Evolutionary conservation across 2,888 invertebrate genomes (phyloP).

Genomic region (Caenorhabditis afra): DNA sequence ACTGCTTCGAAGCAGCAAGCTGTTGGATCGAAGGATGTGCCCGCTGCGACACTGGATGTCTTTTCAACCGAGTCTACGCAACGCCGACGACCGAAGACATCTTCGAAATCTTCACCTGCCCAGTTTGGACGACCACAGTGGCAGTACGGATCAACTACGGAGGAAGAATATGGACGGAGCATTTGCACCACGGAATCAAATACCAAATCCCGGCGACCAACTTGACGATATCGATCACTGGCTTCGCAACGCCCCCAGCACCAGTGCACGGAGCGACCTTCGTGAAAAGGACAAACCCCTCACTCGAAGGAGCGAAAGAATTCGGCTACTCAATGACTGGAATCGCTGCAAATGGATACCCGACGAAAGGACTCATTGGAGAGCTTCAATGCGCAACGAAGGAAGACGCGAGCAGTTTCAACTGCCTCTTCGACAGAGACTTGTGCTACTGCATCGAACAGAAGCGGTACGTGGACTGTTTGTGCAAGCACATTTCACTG

Average conservation of each 20-base stretch:
- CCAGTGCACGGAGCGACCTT: constrained; percentile 10
- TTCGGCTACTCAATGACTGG: no score
- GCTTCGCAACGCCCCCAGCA: not conserved
- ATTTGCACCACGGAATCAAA: not conserved
- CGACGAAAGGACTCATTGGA: not conserved
- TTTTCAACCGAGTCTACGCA: constrained; percentile 43
- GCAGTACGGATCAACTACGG: not conserved
- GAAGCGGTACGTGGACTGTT: not conserved
- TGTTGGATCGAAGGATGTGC: constrained; percentile 30
- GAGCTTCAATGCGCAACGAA: not conserved
- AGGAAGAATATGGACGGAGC: not conserved
- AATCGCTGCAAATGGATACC: not conserved
- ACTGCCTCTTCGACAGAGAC: not conserved
- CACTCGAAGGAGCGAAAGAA: no score
- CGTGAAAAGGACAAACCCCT: not conserved
- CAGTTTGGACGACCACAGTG: constrained; percentile 18
- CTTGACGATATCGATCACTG: constrained; percentile 8
- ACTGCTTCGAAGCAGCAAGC: constrained; percentile 21
- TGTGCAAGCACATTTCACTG: not conserved
- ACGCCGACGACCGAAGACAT: constrained; percentile 16
- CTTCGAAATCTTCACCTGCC: constrained; percentile 22
- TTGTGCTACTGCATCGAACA: not conserved
- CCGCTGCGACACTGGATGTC: constrained; percentile 24
- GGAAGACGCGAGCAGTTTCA: not conserved
- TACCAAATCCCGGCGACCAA: constrained; percentile 10